Conservation (phyloP, 2,888 invertebrate genomes). For the Parnassius apollo region DNA sequence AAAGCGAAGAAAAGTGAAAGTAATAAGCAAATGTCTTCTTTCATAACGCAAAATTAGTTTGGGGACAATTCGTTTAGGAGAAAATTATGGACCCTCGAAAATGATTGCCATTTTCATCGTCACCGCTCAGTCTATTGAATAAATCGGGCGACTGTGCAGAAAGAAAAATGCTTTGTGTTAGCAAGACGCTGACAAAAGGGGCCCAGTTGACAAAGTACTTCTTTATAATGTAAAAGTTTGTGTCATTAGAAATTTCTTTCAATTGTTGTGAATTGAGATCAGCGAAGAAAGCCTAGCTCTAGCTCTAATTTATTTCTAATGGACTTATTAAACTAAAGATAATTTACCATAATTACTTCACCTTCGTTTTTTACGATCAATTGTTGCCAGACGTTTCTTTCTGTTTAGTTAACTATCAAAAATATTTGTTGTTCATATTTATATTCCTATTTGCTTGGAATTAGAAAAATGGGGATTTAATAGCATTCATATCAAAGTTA, state of each 20-base stretch:
- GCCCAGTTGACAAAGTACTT: constrained; percentile 26
- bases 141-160: constrained; percentile 36
- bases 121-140: constrained; percentile 38
- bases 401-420: no score
- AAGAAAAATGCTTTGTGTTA: constrained; percentile 32
- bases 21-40: constrained; percentile 74
- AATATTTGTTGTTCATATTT: no score
- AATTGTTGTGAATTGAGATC: constrained; percentile 13
- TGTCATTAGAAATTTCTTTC: constrained; percentile 21
- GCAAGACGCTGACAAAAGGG: constrained; percentile 18
- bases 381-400: no score
- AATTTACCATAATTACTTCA: no score
- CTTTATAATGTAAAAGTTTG: constrained; percentile 23
- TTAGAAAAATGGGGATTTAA: no score
- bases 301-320: constrained; percentile 1
- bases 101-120: constrained; percentile 51
- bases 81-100: constrained; percentile 53
- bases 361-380: no score
- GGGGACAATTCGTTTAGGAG: constrained; percentile 57
- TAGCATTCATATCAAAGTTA: no score
- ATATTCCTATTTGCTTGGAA: no score
- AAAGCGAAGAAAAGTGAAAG: constrained; percentile 63
- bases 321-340: background rate
- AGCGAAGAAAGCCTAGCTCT: constrained; percentile 11
- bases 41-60: constrained; percentile 74